Evolutionary conservation across 2,113 vertebrate species (phyloP), one percentile per base, ranked within the genome.

Genomic region (Helogale parvula): DNA sequence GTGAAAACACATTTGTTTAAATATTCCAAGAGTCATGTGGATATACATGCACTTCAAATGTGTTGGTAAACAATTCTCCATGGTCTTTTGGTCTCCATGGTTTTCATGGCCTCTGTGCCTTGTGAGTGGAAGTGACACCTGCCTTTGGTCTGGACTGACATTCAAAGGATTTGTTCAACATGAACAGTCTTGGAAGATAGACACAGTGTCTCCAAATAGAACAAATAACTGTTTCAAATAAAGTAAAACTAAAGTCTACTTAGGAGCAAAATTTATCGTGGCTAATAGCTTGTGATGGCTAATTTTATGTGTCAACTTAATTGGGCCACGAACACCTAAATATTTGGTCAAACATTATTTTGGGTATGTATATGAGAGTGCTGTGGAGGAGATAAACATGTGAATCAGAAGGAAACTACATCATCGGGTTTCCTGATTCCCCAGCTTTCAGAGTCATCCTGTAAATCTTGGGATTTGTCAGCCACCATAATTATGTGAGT

Each of bases 281-380:
- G 25, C 80, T 81, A 35, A 79, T 0, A 52, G 19, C 12, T 47
- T 35, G 2, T 76, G 12, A 63, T 45, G 21, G 19, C 52, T 69
- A 57, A n/a, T 47, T 76, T 66, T 68, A 16, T 25, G 52, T 68
- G 19, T 91, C 35, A 87, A 11, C 27, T 52, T 33, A 10, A n/a
- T 21, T n/a, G 9, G 33, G 21, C 9, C 27, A 63, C 1, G 1
- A 2, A 23, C 45, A 5, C 6, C 38, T 13, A 50, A 13, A 21
- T 47, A 83, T 41, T 71, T 71, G 21, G 2, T 77, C n/a, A 68
- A 83, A 35, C 41, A 45, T 74, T 63, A 16, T 69, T 50, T n/a
- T 69, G 41, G 47, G 4, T n/a, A 7, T 83, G 38, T 35, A 14
- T 82, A 31, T 33, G 45, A 74, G 27, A 38, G 19, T 87, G 54